phyloP scores from a whole-genome alignment of 2,113 vertebrate species.

The Rhineura floridana region DNA sequence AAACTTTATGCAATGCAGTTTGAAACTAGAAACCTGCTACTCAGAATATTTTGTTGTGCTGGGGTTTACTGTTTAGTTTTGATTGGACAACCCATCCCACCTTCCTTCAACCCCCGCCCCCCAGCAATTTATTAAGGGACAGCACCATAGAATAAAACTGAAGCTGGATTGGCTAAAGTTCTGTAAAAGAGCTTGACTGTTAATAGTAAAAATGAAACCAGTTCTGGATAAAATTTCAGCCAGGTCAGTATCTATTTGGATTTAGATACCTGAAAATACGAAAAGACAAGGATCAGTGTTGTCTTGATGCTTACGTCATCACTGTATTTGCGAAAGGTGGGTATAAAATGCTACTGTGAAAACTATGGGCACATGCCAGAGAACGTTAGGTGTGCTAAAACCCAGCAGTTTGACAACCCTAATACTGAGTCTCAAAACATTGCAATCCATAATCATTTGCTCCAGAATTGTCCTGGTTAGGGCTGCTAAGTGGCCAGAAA shows the following conservation, averaged over 20 bases:
- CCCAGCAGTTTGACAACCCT: not conserved
- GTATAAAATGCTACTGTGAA: not conserved
- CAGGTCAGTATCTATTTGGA: not conserved
- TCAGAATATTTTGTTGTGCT: not conserved
- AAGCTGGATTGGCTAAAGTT: not conserved
- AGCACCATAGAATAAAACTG: not conserved
- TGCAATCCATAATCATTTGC: not conserved
- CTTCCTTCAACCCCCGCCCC: not conserved
- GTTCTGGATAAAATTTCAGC: not conserved
- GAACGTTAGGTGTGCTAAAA: not conserved
- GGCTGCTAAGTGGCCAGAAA: not conserved
- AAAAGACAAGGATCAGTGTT: not conserved
- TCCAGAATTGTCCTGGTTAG: not conserved
- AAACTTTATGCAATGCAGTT: not conserved
- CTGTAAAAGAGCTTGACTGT: not conserved
- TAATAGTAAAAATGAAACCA: not conserved
- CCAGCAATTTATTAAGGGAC: not conserved
- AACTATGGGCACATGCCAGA: not conserved
- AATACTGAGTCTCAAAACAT: not conserved
- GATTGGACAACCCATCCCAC: not conserved
- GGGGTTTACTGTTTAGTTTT: not conserved
- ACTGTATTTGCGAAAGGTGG: not conserved
- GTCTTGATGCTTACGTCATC: not conserved
- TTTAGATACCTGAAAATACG: not conserved
- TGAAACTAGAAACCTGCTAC: not conserved